A percentile compares a stretch with the other conserved stretches of the same genome.
Evolutionary conservation across 2,888 invertebrate genomes (phyloP).

Genomic region (Eupelmus urozonus): DNA sequence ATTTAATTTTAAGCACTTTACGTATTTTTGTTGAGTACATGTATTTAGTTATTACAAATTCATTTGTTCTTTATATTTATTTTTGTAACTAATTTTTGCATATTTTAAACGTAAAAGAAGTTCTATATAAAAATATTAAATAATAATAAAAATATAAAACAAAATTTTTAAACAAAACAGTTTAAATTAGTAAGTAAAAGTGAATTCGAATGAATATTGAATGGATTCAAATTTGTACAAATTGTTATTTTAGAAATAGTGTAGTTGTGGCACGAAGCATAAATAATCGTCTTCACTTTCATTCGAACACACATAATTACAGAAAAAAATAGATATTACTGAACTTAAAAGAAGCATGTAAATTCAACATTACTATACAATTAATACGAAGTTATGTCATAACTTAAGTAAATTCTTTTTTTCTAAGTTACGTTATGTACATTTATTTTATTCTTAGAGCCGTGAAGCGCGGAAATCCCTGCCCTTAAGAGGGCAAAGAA

Average conservation of each 20-base stretch:
- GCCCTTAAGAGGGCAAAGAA: constrained; percentile 29
- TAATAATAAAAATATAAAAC: neutral
- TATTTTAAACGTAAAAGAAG: constrained; percentile 1
- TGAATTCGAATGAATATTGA: neutral
- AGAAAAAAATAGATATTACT: too few relatives aligned
- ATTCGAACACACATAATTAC: too few relatives aligned
- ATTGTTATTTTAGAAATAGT: neutral
- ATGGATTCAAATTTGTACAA: neutral
- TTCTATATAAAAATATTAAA: neutral
- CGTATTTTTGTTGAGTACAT: too few relatives aligned
- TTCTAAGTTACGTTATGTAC: constrained; percentile 4
- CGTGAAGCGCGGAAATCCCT: neutral
- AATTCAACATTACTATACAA: neutral
- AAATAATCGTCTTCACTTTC: too few relatives aligned
- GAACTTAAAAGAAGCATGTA: too few relatives aligned
- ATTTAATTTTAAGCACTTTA: constrained; percentile 4
- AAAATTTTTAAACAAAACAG: neutral
- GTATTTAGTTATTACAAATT: neutral
- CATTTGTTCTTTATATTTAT: constrained; percentile 17
- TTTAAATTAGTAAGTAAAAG: neutral
- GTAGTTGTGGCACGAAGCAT: too few relatives aligned
- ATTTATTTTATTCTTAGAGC: constrained; percentile 11
- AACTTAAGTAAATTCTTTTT: constrained; percentile 31
- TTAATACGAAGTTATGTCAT: too few relatives aligned
- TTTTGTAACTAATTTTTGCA: neutral